These are phyloP conservation scores for Butorides virescens DNA, from an alignment of 2,113 vertebrate genomes.

Conservation along the genomic window DNA sequence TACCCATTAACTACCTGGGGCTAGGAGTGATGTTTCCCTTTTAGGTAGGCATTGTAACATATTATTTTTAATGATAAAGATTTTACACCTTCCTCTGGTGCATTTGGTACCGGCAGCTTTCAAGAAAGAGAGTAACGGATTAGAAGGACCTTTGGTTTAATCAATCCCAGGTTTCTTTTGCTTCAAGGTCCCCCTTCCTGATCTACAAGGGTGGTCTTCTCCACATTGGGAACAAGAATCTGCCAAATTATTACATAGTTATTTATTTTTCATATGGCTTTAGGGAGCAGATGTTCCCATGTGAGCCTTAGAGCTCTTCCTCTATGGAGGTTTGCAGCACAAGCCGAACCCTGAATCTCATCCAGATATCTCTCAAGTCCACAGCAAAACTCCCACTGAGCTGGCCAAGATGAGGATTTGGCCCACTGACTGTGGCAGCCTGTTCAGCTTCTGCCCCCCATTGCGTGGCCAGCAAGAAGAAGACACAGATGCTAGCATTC, in stretches of 20 bases:
- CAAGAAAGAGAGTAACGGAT: neutral
- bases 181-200: neutral
- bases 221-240: neutral
- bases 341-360: neutral
- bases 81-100: neutral
- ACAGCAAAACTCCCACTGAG: neutral
- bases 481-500: neutral
- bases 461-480: neutral
- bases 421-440: neutral
- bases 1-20: neutral
- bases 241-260: conserved; percentile 33
- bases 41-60: neutral
- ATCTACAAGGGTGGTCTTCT: conserved; percentile 42
- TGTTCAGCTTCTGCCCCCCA: neutral
- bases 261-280: neutral
- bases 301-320: neutral
- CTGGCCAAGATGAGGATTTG: neutral
- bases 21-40: neutral
- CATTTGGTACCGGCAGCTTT: neutral
- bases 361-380: neutral
- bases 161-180: neutral
- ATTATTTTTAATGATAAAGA: neutral
- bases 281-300: conserved; percentile 15
- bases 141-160: neutral
- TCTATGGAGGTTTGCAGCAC: neutral